These are phyloP conservation scores for Thamnophis sirtalis DNA, from an alignment of 2,113 vertebrate species.

Conservation along the genomic window DNA sequence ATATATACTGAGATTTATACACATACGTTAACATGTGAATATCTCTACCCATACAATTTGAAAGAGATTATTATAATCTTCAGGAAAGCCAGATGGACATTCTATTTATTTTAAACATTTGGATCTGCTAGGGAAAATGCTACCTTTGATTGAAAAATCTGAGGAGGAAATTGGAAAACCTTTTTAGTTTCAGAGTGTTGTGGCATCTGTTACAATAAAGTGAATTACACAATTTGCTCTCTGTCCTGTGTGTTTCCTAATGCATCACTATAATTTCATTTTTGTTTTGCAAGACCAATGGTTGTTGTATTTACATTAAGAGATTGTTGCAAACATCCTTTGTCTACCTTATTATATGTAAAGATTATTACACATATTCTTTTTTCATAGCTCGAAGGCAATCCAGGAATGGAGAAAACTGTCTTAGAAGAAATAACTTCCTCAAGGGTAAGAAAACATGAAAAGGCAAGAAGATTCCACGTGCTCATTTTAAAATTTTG, in stretches of 20 bases:
- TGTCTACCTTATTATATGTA: neutral
- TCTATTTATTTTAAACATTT: neutral
- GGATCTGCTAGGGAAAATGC: neutral
- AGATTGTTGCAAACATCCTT: neutral
- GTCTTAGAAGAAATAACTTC: neutral
- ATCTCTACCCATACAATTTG: neutral
- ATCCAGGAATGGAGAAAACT: neutral
- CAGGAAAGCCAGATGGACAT: neutral
- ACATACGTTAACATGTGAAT: neutral
- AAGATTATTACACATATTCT: neutral
- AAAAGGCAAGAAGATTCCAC: neutral
- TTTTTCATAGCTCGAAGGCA: neutral
- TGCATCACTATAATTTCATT: neutral
- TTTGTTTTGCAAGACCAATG: neutral
- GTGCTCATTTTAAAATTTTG: neutral
- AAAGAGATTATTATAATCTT: neutral
- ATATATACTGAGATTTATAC: neutral
- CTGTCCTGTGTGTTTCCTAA: neutral
- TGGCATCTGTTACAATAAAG: neutral
- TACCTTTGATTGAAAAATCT: neutral
- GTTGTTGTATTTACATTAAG: neutral
- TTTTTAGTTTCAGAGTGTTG: neutral
- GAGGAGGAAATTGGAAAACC: neutral
- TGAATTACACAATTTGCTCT: neutral
- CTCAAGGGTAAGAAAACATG: neutral